Percentiles rank a stretch among this genome's conserved stretches.
phyloP scores from a whole-genome alignment of 1,140 invertebrate genomes.

The Heterodera carotae region DNA sequence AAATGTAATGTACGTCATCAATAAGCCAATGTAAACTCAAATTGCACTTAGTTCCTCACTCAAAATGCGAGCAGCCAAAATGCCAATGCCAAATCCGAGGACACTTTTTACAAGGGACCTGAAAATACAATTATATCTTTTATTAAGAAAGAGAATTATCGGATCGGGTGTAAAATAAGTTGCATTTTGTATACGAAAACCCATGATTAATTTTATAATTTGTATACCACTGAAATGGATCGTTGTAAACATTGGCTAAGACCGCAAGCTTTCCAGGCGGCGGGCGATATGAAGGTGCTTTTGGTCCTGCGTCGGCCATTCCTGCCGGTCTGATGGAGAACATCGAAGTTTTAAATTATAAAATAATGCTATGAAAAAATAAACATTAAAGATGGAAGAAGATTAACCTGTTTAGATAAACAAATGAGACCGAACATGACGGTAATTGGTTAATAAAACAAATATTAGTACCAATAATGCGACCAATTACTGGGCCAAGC shows the following conservation, averaged over 20 bases:
- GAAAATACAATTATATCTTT: constrained; percentile 20
- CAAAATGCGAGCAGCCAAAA: constrained; percentile 31
- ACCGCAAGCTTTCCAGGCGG: constrained; percentile 28
- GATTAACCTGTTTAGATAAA: no score
- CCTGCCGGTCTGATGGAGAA: constrained; percentile 17
- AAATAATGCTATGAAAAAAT: constrained; percentile 12
- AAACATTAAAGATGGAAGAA: not conserved
- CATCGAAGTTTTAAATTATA: constrained; percentile 26
- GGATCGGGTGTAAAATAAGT: no score
- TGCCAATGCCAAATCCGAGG: constrained; percentile 28
- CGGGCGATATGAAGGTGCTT: constrained; percentile 27
- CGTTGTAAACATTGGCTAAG: constrained; percentile 32
- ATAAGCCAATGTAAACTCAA: not conserved
- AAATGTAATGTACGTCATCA: no score
- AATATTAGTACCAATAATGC: no score
- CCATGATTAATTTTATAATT: constrained; percentile 18
- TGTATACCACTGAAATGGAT: constrained; percentile 38
- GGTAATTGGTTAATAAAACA: no score
- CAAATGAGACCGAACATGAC: no score
- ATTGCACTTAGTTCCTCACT: constrained; percentile 28
- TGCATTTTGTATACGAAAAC: no score
- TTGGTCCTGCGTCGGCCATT: not conserved
- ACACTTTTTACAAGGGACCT: constrained; percentile 40
- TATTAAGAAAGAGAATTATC: not conserved
- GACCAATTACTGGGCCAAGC: no score